Base-by-base conservation (phyloP, 2,888 invertebrate genomes). In the Drosophila prolongata region DNA sequence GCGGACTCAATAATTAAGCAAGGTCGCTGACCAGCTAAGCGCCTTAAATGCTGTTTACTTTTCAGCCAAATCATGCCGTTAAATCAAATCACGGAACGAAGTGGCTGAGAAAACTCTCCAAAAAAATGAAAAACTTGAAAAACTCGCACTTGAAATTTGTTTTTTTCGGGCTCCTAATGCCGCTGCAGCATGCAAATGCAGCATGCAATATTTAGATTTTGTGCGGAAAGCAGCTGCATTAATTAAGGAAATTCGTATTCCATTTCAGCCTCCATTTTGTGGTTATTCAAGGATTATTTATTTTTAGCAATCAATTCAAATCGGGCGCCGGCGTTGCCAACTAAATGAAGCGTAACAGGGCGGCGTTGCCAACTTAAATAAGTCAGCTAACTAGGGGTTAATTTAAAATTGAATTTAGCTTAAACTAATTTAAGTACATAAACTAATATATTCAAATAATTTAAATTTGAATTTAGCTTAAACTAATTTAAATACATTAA, bases 21-120 rank as follows among this genome's bases (percentile, higher is more conserved):
- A 42, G 67, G 83, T 83, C 83, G 71, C 60, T 84, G 87, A 83
- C 89, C 89, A 87, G 60, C 62, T 80, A 83, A 83, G 74, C 81
- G 79, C 57, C 81, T 83, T 88, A 83, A 56, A 84, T 69, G 69
- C 68, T 34, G 42, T 19, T 44, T 16, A 50, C 59, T 79, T 74
- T 83, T 87, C 57, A 84, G 83, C 83, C 81, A 88, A 80, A 84
- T 83, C 83, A 83, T 80, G 81, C 81, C 84, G 87, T 80, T 87
- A 87, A 83, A 88, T 73, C 87, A 66, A 74, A 75, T 75, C 81
- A 60, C 81, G 81, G 72, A 84, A 76, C 83, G 72, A 78, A 79
- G 42, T 35, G 16, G 34, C 66, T 66, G 37, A 19, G 14, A 46
- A 66, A 53, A 67, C 40, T 54, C 49, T 13, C 13, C 53, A 44